phyloP scores from a whole-genome alignment of 2,797 vertebrate genomes.

The Anomalospiza imberbis region DNA sequence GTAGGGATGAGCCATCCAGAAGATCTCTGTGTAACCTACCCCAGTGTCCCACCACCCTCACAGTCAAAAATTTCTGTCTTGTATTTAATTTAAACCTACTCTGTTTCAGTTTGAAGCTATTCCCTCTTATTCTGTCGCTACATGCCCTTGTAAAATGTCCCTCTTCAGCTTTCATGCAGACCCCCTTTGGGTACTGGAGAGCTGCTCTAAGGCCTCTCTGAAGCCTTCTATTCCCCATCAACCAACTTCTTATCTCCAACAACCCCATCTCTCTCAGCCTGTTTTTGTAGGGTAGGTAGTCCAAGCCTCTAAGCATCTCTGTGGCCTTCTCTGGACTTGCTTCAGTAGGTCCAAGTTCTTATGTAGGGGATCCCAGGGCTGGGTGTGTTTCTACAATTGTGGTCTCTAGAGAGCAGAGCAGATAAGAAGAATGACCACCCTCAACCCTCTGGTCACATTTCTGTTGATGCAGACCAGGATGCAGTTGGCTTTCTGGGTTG shows the following conservation, averaged over 20 bases:
- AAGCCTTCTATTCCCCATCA: background rate
- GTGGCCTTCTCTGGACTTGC: background rate
- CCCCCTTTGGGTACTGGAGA: background rate
- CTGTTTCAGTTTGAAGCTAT: background rate
- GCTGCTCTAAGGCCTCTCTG: background rate
- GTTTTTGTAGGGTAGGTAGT: background rate
- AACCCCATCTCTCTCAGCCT: background rate
- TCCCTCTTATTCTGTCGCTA: no score
- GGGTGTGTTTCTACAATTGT: background rate
- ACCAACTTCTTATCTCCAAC: background rate
- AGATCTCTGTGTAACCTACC: background rate
- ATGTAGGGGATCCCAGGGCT: background rate
- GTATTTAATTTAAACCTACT: background rate
- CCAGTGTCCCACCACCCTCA: background rate
- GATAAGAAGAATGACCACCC: no score
- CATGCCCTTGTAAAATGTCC: background rate
- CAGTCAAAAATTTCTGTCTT: background rate
- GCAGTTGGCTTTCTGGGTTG: background rate
- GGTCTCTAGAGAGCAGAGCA: background rate
- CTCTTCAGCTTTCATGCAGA: background rate
- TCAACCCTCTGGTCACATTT: background rate
- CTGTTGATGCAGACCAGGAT: background rate
- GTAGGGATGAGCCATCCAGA: background rate
- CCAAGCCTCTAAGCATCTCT: background rate
- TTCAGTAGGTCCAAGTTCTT: background rate